phyloP scores from a whole-genome alignment of 2,113 vertebrate genomes.

The Notothenia rossii region DNA sequence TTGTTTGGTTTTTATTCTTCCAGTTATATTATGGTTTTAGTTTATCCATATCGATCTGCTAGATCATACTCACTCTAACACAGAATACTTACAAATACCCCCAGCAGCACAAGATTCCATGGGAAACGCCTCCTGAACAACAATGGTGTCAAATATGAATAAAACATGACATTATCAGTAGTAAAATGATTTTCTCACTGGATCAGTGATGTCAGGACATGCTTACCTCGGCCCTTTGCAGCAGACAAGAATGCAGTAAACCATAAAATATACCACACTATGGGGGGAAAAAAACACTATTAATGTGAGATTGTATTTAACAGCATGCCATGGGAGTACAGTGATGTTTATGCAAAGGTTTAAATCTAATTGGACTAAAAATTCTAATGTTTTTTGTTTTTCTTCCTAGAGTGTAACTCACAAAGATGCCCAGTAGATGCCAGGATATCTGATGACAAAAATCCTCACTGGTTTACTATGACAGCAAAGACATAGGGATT shows the following conservation, averaged over 20 bases:
- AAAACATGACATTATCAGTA: not conserved
- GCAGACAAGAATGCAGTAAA: conserved; percentile 90
- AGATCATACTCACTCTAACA: not conserved
- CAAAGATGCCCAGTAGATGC: conserved; percentile 91
- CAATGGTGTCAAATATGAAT: not conserved
- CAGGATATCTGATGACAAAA: conserved; percentile 84
- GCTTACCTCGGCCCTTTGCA: conserved; percentile 93
- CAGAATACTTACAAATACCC: conserved; percentile 90
- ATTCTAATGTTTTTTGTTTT: not conserved
- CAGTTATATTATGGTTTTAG: not conserved
- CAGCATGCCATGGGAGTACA: not conserved
- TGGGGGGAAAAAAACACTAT: conserved; percentile 36
- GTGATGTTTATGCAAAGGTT: not conserved
- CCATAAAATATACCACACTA: conserved; percentile 90
- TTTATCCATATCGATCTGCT: not conserved
- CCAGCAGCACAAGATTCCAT: conserved; percentile 92
- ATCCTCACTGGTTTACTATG: conserved; percentile 81
- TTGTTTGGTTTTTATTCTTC: conserved; percentile 6
- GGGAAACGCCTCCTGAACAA: conserved; percentile 92
- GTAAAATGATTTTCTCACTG: not conserved
- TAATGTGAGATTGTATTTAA: conserved; percentile 1
- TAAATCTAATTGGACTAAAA: not conserved
- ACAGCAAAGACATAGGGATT: conserved; percentile 37
- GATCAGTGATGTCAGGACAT: no score
- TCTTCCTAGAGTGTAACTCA: conserved; percentile 81